Evolutionary conservation across 1,140 invertebrate genomes (phyloP).

Genomic region (Drosophila ogumai): DNA sequence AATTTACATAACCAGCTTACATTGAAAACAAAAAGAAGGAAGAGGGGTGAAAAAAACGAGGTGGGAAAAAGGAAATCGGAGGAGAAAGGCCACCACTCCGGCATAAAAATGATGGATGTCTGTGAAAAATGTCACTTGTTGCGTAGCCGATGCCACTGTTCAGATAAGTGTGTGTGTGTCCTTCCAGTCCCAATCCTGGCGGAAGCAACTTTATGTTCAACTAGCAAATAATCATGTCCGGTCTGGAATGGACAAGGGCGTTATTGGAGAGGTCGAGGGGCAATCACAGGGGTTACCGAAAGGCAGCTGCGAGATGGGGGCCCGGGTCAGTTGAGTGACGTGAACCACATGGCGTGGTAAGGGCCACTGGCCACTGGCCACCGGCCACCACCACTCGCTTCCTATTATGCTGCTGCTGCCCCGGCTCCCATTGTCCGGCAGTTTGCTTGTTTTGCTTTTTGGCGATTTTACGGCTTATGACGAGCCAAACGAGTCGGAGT

Average conservation of each 20-base stretch:
- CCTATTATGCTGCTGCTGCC: constrained; percentile 19
- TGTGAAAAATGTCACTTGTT: constrained; percentile 82
- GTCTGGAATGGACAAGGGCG: constrained; percentile 32
- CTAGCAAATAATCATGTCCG: constrained; percentile 83
- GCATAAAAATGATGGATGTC: constrained; percentile 79
- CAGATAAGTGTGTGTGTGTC: constrained; percentile 19
- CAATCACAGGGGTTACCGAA: constrained; percentile 37
- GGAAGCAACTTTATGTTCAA: constrained; percentile 76
- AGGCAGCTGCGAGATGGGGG: constrained; percentile 10
- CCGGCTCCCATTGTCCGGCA: constrained; percentile 63
- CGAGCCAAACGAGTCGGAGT: constrained; percentile 51
- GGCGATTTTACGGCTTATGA: constrained; percentile 83
- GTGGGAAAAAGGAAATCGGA: not conserved
- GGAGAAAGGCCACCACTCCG: constrained; percentile 4
- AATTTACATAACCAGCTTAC: constrained; percentile 3
- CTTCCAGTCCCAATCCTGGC: not conserved
- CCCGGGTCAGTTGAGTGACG: constrained; percentile 72
- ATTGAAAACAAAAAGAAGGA: constrained; percentile 7
- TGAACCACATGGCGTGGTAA: constrained; percentile 59
- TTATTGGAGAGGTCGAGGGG: constrained; percentile 38
- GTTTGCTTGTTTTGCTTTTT: constrained; percentile 80
- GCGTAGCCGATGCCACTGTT: constrained; percentile 47
- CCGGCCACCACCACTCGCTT: constrained; percentile 27
- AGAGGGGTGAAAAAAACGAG: not conserved
- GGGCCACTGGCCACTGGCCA: constrained; percentile 35